Evolutionary conservation across 2,797 vertebrate species (phyloP), one percentile per base, ranked within the genome.

Genomic region (Toxotes lorentzi): DNA sequence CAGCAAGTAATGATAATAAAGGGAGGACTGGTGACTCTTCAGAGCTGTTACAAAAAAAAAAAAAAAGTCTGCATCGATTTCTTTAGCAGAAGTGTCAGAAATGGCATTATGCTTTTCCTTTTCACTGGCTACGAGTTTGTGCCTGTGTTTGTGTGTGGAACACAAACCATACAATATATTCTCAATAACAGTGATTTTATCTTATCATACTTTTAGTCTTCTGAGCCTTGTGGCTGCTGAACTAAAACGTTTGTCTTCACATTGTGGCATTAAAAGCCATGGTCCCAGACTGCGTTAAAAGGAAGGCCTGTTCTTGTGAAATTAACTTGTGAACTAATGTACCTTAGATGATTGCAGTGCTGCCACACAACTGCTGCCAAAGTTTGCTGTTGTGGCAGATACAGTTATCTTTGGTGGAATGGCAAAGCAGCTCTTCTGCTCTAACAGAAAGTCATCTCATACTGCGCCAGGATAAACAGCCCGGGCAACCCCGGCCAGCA

Each of bases 1-100:
- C 19, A 64, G 67, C 63, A 54, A 77, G 65, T 82, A 56, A 82
- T 79, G 68, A 78, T 70, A 74, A 79, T 83, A 80, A 88, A 78
- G 68, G 56, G 73, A 76, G 3, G 45, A 43, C 21, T 11, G n/a
- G 16, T 73, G 83, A 57, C 60, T 65, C 69, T 48, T 66, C 38
- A n/a, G 74, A 68, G 78, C 62, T 50, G 73, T 75, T n/a, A n/a
- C n/a, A 34, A 24, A 24, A 51, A 51, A 13, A 43, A 19, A 35
- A 59, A 72, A 74, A 58, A 19, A 43, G 40, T 63, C 47, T n/a
- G 16, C 67, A 85, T 85, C 16, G 35, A 85, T 86, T 70, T 77
- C 27, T 74, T 85, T 24, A 82, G 77, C 60, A 66, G 56, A 47
- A n/a, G 59, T 60, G 10, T 51, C 14, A 50, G 45, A 43, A 56